Evolutionary conservation across 1,140 invertebrate genomes (phyloP).

Genomic region (Sesamia nonagrioides): DNA sequence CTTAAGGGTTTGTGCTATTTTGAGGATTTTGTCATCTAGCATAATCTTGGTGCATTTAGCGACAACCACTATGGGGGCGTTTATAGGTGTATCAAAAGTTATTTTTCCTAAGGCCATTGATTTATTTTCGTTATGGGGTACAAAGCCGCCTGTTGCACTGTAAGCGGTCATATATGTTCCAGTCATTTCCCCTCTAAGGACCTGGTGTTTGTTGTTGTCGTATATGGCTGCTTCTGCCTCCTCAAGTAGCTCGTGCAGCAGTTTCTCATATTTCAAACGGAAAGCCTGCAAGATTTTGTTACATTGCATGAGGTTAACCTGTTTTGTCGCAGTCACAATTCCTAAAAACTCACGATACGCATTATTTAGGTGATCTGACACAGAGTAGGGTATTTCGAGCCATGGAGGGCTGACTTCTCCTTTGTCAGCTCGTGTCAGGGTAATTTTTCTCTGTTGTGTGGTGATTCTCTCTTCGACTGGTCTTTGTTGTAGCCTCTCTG

Average conservation of each 20-base stretch:
- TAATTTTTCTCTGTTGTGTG: background rate
- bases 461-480: background rate
- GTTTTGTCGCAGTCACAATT: conserved; percentile 39
- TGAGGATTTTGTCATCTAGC: conserved; percentile 52
- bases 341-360: conserved; percentile 52
- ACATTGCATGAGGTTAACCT: conserved; percentile 42
- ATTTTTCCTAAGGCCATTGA: background rate
- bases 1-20: conserved; percentile 21
- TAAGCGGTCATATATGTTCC: conserved; percentile 57
- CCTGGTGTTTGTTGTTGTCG: conserved; percentile 53
- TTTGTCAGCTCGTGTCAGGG: background rate
- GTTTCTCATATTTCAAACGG: background rate
- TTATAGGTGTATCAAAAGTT: background rate
- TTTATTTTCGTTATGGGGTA: conserved; percentile 27
- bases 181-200: conserved; percentile 30
- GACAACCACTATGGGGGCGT: conserved; percentile 49
- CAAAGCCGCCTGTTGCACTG: conserved; percentile 45
- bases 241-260: conserved; percentile 45
- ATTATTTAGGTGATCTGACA: conserved; percentile 22
- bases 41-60: conserved; percentile 49
- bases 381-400: background rate
- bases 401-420: background rate
- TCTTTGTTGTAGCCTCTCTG: background rate
- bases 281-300: conserved; percentile 47
- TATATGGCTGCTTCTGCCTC: conserved; percentile 55